Evolutionary conservation across 2,888 invertebrate genomes (phyloP).

Genomic region (Caradrina kadenii): DNA sequence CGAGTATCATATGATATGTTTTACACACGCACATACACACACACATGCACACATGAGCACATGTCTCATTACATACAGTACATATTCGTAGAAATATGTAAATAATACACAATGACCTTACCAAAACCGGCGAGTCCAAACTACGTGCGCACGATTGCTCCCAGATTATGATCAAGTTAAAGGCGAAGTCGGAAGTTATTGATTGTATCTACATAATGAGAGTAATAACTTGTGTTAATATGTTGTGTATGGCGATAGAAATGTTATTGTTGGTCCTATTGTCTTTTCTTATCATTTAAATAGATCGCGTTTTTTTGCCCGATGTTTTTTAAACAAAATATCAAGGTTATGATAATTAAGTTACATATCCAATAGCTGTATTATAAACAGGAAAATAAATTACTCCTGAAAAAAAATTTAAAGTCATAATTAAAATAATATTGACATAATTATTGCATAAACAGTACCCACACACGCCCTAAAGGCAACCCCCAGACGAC

Average conservation of each 20-base stretch:
- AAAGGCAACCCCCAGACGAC: background rate
- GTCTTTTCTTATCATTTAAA: background rate
- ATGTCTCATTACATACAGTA: conserved; percentile 1
- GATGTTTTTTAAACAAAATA: too few relatives aligned
- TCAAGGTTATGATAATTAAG: too few relatives aligned
- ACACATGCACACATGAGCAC: too few relatives aligned
- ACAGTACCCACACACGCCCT: conserved; percentile 8
- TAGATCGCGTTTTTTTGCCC: too few relatives aligned
- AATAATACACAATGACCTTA: conserved; percentile 50
- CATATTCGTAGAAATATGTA: conserved; percentile 15
- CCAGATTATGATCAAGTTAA: conserved; percentile 27
- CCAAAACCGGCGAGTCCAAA: conserved; percentile 42
- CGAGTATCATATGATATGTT: too few relatives aligned
- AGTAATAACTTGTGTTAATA: conserved; percentile 14
- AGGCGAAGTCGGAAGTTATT: conserved; percentile 62
- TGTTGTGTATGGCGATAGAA: conserved; percentile 18
- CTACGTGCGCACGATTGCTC: conserved; percentile 47
- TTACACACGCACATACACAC: too few relatives aligned
- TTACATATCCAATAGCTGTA: too few relatives aligned
- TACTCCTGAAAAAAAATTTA: background rate
- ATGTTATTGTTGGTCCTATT: background rate
- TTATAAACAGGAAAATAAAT: too few relatives aligned
- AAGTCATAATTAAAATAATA: background rate
- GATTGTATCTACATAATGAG: conserved; percentile 24
- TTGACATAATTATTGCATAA: background rate